Percentiles rank a stretch among this genome's conserved stretches.
phyloP scores from a whole-genome alignment of 2,113 vertebrate genomes.

The Phyllopteryx taeniolatus region DNA sequence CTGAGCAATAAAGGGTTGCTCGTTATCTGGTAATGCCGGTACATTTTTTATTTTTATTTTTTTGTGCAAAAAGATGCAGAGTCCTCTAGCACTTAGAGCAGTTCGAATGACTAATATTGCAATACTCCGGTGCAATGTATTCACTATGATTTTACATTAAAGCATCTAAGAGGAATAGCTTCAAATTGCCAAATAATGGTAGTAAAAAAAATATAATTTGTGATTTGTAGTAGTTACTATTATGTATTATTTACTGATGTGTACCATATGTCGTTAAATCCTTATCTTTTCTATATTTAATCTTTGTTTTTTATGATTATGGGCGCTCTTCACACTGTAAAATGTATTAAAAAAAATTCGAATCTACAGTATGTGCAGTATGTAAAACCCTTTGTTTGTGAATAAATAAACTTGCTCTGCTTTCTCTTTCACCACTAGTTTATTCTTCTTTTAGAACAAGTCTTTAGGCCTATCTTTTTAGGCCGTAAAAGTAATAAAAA shows the following conservation, averaged over 20 bases:
- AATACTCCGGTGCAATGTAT: background rate
- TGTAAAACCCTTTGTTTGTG: background rate
- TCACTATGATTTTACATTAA: background rate
- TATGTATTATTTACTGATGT: background rate
- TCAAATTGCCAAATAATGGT: background rate
- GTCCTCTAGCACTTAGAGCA: too few species aligned
- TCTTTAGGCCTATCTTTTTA: background rate
- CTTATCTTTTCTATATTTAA: background rate
- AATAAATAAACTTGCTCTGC: background rate
- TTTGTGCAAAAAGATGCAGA: too few species aligned
- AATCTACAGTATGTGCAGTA: background rate
- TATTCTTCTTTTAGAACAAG: background rate
- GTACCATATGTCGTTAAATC: background rate
- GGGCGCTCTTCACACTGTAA: background rate
- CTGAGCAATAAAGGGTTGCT: too few species aligned
- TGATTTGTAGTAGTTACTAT: background rate
- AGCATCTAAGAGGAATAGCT: background rate
- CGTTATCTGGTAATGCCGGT: too few species aligned
- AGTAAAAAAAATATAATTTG: background rate
- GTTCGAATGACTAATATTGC: too few species aligned
- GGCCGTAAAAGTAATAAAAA: conserved; percentile 10
- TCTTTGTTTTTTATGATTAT: background rate
- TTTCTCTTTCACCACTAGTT: background rate
- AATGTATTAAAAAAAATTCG: background rate
- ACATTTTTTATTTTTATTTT: too few species aligned